Base-by-base conservation (phyloP, 1,140 invertebrate genomes). In the Drosophila jambulina region DNA sequence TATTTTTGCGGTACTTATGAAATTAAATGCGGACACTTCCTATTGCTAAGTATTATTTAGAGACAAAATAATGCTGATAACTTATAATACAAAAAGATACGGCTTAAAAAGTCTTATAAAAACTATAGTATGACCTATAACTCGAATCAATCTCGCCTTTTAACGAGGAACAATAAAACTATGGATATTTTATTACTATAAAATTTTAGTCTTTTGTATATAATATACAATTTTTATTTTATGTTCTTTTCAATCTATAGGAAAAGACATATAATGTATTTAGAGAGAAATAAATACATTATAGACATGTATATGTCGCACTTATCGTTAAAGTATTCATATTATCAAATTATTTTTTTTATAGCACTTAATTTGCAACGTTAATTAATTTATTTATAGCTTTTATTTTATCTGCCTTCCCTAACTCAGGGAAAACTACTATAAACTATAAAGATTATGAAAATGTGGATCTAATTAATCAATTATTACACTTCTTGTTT, bases 1-100 rank as follows among this genome's bases (percentile, higher is more conserved):
- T 23, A 38, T 38, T 54, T 23, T 54, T 54, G 38, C 21, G 51
- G 32, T 54, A 51, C 17, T 19, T 51, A 53, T 21, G 21, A 32
- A 4, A 23, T 9, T 4, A 36, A 23, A 23, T 23, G 17, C 17
- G 2, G 19, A 5, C 15, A 23, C 19, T 23, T 54, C 32, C 32
- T 23, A 17, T 10, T 36, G 19, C 17, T 34, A 3, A 0, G 29
- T 9, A 15, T 34, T 34, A 34, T 36, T 21, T 9, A 21, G 1
- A 17, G 6, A 15, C 6, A 21, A 19, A 32, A 32, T 19, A 19
- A 51, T 2, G 17, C 17, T 51, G 4, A 27, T 49, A 12, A 5
- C 1, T 49, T 49, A 1, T 10, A 27, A 27, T n/a, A n/a, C n/a
- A 19, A 19, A 34, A 13, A 12, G 0, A 7, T n/a, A 7, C 2